Conservation (phyloP, 2,797 vertebrate species). For the Amazona finschi region DNA sequence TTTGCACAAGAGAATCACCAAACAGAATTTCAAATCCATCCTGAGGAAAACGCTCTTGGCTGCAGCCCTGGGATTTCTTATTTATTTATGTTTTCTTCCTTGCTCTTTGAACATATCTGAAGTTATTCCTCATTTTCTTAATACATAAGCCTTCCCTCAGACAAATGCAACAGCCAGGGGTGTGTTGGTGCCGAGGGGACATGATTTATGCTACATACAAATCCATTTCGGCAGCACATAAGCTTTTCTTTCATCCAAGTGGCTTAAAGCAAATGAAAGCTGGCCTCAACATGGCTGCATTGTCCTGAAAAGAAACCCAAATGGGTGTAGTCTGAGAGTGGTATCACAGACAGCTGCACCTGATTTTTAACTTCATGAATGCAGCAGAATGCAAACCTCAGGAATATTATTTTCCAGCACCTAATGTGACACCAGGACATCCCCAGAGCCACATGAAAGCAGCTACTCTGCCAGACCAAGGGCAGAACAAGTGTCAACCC, state of each 20-base stretch:
- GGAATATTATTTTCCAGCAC: not conserved
- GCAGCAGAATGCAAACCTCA: not conserved
- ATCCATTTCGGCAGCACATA: conserved; percentile 10
- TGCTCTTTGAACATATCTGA: conserved; percentile 19
- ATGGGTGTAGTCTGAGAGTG: not conserved
- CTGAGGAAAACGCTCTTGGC: not conserved
- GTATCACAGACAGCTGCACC: not conserved
- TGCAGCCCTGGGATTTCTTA: not conserved
- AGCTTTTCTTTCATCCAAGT: conserved; percentile 27
- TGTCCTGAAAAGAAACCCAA: conserved; percentile 6
- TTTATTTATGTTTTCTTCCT: conserved; percentile 10
- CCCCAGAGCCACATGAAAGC: not conserved
- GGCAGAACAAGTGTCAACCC: not conserved
- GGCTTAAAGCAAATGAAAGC: conserved; percentile 32
- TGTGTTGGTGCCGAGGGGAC: not conserved
- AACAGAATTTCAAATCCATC: not conserved
- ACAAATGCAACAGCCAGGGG: not conserved
- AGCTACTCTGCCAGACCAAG: not conserved
- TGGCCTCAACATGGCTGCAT: not conserved
- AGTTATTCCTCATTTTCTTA: not conserved
- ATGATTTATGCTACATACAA: not conserved
- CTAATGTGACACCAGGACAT: not conserved
- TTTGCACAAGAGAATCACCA: not conserved
- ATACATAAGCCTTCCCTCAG: not conserved
- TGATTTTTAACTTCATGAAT: not conserved